phyloP scores from a whole-genome alignment of 2,888 invertebrate genomes.

The Agrochola lota region DNA sequence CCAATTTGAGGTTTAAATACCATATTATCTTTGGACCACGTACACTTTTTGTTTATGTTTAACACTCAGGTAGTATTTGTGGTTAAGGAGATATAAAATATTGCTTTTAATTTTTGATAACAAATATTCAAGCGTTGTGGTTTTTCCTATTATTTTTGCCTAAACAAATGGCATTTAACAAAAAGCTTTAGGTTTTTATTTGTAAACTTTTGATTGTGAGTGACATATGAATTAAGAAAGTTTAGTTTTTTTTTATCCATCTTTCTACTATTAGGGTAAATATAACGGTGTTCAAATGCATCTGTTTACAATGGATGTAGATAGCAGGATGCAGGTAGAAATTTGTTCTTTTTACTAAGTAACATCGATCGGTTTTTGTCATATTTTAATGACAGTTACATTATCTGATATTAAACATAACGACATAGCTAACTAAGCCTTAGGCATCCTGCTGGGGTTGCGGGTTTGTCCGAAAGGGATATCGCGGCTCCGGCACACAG shows the following conservation, averaged over 20 bases:
- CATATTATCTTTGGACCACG: slow-evolving; percentile 76
- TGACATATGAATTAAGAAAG: slow-evolving; percentile 13
- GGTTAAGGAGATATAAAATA: slow-evolving; percentile 68
- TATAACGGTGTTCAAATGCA: slow-evolving; percentile 25
- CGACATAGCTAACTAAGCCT: too few species aligned
- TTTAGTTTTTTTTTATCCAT: neutral
- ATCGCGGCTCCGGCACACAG: too few species aligned
- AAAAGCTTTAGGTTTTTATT: neutral
- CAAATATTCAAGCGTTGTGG: neutral
- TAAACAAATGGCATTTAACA: neutral
- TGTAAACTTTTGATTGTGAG: slow-evolving; percentile 6
- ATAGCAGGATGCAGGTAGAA: neutral
- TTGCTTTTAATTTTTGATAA: slow-evolving; percentile 22
- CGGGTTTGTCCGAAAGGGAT: too few species aligned
- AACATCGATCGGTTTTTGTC: neutral
- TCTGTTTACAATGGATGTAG: slow-evolving; percentile 8
- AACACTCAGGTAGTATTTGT: slow-evolving; percentile 76
- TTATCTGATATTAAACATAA: neutral
- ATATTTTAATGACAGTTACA: neutral
- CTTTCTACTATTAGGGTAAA: slow-evolving; percentile 7
- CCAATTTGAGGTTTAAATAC: slow-evolving; percentile 87
- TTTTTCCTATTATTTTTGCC: slow-evolving; percentile 18
- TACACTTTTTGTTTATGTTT: slow-evolving; percentile 73
- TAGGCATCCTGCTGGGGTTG: too few species aligned
- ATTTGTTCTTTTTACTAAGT: neutral